phyloP scores from a whole-genome alignment of 2,113 vertebrate genomes.

The Regulus satrapa region DNA sequence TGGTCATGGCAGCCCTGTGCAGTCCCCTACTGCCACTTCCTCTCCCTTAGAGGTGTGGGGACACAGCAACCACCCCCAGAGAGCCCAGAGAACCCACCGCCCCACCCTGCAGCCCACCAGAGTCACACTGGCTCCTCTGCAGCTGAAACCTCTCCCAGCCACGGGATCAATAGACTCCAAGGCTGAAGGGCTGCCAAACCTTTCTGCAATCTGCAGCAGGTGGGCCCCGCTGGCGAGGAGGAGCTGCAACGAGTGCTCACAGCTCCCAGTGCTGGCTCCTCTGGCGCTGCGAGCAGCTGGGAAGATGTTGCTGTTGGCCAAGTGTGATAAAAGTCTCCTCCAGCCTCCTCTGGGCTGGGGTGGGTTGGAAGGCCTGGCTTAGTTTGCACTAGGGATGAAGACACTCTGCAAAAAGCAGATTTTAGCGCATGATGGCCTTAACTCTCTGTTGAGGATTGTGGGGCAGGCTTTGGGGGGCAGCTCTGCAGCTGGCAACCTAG shows the following conservation, averaged over 20 bases:
- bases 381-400: neutral
- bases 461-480: neutral
- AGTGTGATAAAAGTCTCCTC: neutral
- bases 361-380: neutral
- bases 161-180: neutral
- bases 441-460: neutral
- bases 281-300: neutral
- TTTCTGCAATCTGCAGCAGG: slow-evolving; percentile 1
- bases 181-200: neutral
- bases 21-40: fast-evolving
- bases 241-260: neutral
- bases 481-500: neutral
- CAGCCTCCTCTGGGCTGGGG: neutral
- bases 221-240: neutral
- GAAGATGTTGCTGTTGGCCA: neutral
- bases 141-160: neutral
- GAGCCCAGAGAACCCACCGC: neutral
- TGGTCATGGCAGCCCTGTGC: neutral
- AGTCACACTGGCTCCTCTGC: neutral
- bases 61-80: neutral
- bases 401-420: neutral
- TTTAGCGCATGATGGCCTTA: neutral
- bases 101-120: neutral
- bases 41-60: neutral
- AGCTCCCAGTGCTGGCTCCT: neutral